Conservation (phyloP, 2,888 invertebrate genomes). For the Scrobipalpa atriplicella region DNA sequence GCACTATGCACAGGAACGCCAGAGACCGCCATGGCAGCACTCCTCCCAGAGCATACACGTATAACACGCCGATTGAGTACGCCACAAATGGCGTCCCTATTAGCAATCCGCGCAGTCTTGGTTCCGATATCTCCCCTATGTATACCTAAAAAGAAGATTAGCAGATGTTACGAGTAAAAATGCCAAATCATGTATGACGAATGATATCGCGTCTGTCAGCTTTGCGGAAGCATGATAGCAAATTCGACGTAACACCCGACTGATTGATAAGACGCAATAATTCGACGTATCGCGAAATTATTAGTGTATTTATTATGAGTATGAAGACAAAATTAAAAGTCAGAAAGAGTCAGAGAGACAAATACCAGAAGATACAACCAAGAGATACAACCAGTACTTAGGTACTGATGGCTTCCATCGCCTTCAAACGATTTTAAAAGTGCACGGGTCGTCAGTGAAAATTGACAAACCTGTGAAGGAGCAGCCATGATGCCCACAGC, state of each 20-base stretch:
- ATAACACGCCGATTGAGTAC: constrained; percentile 88
- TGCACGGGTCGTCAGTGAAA: neutral
- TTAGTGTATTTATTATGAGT: too few species aligned
- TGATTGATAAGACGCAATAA: neutral
- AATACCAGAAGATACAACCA: too few species aligned
- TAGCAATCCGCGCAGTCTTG: constrained; percentile 85
- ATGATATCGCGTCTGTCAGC: neutral
- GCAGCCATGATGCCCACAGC: constrained; percentile 89
- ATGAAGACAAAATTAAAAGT: too few species aligned
- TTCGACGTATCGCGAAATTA: neutral
- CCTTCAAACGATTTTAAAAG: too few species aligned
- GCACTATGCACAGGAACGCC: constrained; percentile 83
- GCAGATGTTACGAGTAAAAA: neutral
- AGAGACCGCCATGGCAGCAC: constrained; percentile 87
- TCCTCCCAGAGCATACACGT: constrained; percentile 88
- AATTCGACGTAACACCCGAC: neutral
- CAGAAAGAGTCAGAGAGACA: too few species aligned
- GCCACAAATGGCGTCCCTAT: constrained; percentile 89
- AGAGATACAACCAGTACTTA: too few species aligned
- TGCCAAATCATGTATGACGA: neutral
- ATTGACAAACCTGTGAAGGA: constrained; percentile 85
- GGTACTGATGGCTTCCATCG: too few species aligned
- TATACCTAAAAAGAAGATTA: constrained; percentile 82
- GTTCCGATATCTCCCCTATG: constrained; percentile 89
- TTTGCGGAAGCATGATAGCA: neutral